These are phyloP conservation scores for Zapus hudsonius DNA, from an alignment of 2,113 vertebrate genomes.

Conservation along the genomic window DNA sequence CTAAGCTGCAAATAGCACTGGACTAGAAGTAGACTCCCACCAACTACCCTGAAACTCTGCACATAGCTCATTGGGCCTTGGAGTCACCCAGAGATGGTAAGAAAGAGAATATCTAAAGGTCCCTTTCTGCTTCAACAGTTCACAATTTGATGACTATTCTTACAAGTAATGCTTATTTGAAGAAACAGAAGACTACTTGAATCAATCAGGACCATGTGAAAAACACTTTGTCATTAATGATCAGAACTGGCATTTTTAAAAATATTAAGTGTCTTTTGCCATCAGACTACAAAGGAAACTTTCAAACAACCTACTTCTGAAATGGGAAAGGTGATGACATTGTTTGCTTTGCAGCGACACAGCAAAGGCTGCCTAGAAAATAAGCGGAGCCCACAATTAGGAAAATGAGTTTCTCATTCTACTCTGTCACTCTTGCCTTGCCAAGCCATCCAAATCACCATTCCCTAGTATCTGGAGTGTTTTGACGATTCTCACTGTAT, in stretches of 20 bases:
- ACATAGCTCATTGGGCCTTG: not conserved
- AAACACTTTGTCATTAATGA: constrained; percentile 30
- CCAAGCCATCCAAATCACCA: not conserved
- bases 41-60: not conserved
- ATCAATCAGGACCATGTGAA: not conserved
- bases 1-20: not conserved
- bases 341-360: not conserved
- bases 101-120: not conserved
- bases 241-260: constrained; percentile 52
- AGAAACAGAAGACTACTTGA: constrained; percentile 25
- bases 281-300: constrained; percentile 41
- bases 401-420: not conserved
- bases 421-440: constrained; percentile 15
- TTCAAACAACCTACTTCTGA: constrained; percentile 14
- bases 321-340: not conserved
- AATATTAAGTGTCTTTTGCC: constrained; percentile 45
- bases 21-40: not conserved
- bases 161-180: not conserved
- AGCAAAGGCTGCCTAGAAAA: not conserved
- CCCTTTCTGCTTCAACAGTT: not conserved
- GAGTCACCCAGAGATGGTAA: not conserved
- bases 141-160: constrained; percentile 12
- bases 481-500: constrained; percentile 24
- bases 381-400: not conserved
- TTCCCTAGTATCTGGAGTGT: constrained; percentile 8